A percentile compares a stretch with the other conserved stretches of the same genome.
These are phyloP conservation scores for Poeciliopsis retropinna DNA, from an alignment of 2,113 vertebrate genomes.

Conservation along the genomic window DNA sequence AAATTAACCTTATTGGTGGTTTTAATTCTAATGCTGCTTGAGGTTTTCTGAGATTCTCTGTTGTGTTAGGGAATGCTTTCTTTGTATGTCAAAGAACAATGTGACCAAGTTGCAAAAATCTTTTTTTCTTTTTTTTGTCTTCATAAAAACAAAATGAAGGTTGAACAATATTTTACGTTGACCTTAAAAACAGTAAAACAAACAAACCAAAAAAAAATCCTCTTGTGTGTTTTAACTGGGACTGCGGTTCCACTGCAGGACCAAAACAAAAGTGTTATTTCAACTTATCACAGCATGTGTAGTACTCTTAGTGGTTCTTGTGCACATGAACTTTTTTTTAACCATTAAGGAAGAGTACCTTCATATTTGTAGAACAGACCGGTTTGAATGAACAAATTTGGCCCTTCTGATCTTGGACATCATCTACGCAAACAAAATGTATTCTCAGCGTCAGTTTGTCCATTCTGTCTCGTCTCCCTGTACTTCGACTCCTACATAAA, in stretches of 20 bases:
- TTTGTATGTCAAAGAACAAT: conserved; percentile 26
- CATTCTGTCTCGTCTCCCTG: conserved; percentile 42
- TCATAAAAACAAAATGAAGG: conserved; percentile 31
- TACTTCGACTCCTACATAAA: conserved; percentile 54
- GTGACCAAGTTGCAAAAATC: conserved; percentile 36
- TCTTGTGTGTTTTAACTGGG: conserved; percentile 30
- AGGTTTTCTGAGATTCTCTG: conserved; percentile 58
- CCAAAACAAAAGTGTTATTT: background rate
- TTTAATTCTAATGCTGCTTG: conserved; percentile 58
- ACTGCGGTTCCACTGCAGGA: conserved; percentile 34
- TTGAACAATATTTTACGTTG: conserved; percentile 58
- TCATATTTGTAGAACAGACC: conserved; percentile 34
- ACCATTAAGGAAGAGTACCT: conserved; percentile 21
- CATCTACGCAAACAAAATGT: conserved; percentile 26
- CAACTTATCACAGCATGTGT: conserved; percentile 39
- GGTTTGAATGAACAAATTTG: conserved; percentile 37
- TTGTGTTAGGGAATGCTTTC: conserved; percentile 38
- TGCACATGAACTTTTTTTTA: conserved; percentile 46
- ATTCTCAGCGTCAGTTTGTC: conserved; percentile 40
- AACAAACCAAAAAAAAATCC: conserved; percentile 15
- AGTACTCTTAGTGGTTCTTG: conserved; percentile 40
- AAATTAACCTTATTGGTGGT: conserved; percentile 56
- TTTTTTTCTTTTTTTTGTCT: conserved; percentile 2
- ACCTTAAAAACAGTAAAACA: conserved; percentile 31
- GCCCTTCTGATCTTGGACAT: conserved; percentile 50